Evolutionary conservation across 1,140 invertebrate genomes (phyloP).

Genomic region (Cydia splendana): DNA sequence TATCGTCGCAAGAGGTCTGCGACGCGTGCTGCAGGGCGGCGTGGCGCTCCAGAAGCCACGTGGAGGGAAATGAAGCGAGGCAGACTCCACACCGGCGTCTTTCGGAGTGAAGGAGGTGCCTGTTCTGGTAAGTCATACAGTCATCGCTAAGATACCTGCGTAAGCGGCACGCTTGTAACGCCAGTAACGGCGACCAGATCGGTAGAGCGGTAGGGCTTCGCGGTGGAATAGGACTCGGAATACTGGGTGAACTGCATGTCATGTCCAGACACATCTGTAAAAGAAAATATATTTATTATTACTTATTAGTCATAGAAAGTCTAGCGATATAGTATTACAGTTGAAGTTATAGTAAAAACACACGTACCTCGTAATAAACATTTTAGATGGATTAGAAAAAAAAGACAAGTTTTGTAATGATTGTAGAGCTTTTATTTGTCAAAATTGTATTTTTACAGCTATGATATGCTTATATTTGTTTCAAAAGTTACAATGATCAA

Average conservation of each 20-base stretch:
- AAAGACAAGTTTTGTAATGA: constrained; percentile 71
- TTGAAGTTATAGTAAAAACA: constrained; percentile 1
- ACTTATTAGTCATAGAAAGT: background rate
- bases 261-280: constrained; percentile 75
- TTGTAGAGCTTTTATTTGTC: constrained; percentile 85
- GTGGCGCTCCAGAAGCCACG: constrained; percentile 90
- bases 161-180: constrained; percentile 74
- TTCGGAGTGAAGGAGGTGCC: constrained; percentile 73
- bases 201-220: constrained; percentile 81
- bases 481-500: constrained; percentile 83
- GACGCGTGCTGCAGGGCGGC: constrained; percentile 87
- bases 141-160: constrained; percentile 77
- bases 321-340: background rate
- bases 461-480: constrained; percentile 92
- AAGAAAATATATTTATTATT: constrained; percentile 8
- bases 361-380: constrained; percentile 27
- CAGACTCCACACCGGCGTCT: constrained; percentile 88
- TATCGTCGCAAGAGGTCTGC: constrained; percentile 85
- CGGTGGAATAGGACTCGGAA: constrained; percentile 75
- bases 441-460: constrained; percentile 88
- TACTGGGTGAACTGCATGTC: constrained; percentile 59
- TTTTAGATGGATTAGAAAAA: constrained; percentile 44
- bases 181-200: constrained; percentile 76
- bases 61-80: constrained; percentile 89
- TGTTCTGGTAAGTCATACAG: constrained; percentile 69